A percentile compares a stretch with the other conserved stretches of the same genome.
Evolutionary conservation across 2,797 vertebrate genomes (phyloP).

Genomic region (Intellagama lesueurii): DNA sequence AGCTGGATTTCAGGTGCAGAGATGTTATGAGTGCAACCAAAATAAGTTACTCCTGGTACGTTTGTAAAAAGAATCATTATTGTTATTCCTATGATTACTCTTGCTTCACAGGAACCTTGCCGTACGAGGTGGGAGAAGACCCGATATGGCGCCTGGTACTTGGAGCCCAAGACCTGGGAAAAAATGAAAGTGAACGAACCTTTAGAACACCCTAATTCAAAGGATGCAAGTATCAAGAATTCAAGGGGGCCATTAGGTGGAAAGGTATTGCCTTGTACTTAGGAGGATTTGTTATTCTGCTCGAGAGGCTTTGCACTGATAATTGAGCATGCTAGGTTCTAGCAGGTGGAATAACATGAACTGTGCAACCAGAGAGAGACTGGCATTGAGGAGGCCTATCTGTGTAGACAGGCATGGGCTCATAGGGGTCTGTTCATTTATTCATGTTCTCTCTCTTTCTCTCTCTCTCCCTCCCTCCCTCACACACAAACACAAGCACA

Average conservation of each 20-base stretch:
- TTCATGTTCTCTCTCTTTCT: too few relatives aligned
- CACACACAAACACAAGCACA: too few relatives aligned
- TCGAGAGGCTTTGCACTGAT: not conserved
- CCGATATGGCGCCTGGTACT: slow-evolving; percentile 73
- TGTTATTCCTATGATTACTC: not conserved
- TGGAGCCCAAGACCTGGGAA: slow-evolving; percentile 74
- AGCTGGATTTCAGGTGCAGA: not conserved
- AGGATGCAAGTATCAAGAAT: slow-evolving; percentile 9
- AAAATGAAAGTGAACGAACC: slow-evolving; percentile 67
- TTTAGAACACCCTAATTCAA: slow-evolving; percentile 60
- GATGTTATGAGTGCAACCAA: not conserved
- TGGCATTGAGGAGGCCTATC: not conserved
- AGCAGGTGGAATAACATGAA: not conserved
- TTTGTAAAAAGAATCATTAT: not conserved
- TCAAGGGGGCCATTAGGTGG: slow-evolving; percentile 43
- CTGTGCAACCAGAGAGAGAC: not conserved
- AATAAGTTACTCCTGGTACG: not conserved
- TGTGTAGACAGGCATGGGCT: not conserved
- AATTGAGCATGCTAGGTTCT: not conserved
- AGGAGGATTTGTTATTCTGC: not conserved
- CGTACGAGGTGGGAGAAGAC: slow-evolving; percentile 59
- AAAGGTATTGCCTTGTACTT: slow-evolving; percentile 51
- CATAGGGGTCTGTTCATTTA: not conserved
- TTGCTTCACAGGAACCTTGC: slow-evolving; percentile 52
- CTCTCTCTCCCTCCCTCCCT: too few relatives aligned